Conservation (phyloP, 2,888 invertebrate species). For the Amphipoea lucens region DNA sequence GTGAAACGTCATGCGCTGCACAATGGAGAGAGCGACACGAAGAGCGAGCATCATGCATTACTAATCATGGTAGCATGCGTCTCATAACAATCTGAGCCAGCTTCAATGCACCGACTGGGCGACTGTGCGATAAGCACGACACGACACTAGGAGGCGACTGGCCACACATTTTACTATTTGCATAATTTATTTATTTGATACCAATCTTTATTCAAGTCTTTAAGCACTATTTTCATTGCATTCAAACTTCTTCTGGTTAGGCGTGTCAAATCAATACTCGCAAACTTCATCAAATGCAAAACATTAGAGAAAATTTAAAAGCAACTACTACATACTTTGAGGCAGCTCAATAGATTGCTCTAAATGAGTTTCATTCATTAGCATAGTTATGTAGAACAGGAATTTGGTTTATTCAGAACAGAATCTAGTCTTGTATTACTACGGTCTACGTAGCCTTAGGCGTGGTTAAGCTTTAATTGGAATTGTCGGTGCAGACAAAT, state of each 20-base stretch:
- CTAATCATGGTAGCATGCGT: slow-evolving; percentile 80
- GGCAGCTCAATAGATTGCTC: slow-evolving; percentile 52
- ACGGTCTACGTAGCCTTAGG: slow-evolving; percentile 48
- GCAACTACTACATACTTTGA: slow-evolving; percentile 48
- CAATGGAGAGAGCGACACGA: slow-evolving; percentile 86
- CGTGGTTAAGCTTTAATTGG: slow-evolving; percentile 60
- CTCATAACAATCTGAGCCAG: slow-evolving; percentile 71
- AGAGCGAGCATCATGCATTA: slow-evolving; percentile 84
- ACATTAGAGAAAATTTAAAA: slow-evolving; percentile 31
- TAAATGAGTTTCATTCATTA: slow-evolving; percentile 65
- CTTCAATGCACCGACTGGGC: slow-evolving; percentile 51
- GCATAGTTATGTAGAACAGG: slow-evolving; percentile 63
- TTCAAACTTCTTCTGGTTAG: neutral
- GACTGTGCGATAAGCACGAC: slow-evolving; percentile 54
- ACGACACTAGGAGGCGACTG: slow-evolving; percentile 35
- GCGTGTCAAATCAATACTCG: neutral
- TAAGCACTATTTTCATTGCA: neutral
- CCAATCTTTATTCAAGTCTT: neutral
- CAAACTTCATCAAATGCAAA: slow-evolving; percentile 24
- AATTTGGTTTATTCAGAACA: slow-evolving; percentile 58
- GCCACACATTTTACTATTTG: slow-evolving; percentile 22
- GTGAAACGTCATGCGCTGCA: slow-evolving; percentile 85
- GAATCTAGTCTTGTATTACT: slow-evolving; percentile 46
- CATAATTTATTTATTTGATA: slow-evolving; percentile 31
- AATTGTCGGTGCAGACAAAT: slow-evolving; percentile 51